Percentiles rank a stretch among this genome's conserved stretches.
phyloP scores from a whole-genome alignment of 2,113 vertebrate species.

The Phrynosoma blainvillii region DNA sequence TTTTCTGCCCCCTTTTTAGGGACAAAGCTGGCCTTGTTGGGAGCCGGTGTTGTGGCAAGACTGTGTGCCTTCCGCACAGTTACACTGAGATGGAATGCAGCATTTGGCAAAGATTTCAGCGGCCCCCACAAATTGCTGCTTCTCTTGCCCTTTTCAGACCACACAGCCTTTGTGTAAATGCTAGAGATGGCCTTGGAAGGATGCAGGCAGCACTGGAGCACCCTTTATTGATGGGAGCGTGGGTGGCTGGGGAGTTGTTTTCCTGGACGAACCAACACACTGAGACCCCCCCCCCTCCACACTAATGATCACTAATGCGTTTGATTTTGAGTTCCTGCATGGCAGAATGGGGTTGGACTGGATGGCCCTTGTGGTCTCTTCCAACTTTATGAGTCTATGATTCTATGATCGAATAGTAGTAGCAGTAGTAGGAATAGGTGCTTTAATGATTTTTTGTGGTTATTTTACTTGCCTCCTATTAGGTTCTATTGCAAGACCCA shows the following conservation, averaged over 20 bases:
- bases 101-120: not conserved
- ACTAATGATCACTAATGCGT: no score
- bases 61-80: no score
- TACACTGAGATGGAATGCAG: not conserved
- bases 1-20: fast-evolving
- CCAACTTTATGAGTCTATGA: not conserved
- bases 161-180: not conserved
- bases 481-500: no score
- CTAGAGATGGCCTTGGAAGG: not conserved
- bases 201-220: no score
- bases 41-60: not conserved
- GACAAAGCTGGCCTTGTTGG: not conserved
- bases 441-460: no score
- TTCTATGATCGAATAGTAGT: not conserved
- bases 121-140: no score
- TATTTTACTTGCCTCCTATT: no score
- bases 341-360: not conserved
- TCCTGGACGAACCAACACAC: not conserved
- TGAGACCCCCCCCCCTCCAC: no score
- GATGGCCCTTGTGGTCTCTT: not conserved
- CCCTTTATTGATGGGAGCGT: no score
- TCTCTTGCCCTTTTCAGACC: not conserved
- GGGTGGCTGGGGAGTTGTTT: not conserved
- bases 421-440: no score
- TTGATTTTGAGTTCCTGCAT: not conserved